phyloP scores from a whole-genome alignment of 2,888 invertebrate genomes.

The Tetragnatha montana region DNA sequence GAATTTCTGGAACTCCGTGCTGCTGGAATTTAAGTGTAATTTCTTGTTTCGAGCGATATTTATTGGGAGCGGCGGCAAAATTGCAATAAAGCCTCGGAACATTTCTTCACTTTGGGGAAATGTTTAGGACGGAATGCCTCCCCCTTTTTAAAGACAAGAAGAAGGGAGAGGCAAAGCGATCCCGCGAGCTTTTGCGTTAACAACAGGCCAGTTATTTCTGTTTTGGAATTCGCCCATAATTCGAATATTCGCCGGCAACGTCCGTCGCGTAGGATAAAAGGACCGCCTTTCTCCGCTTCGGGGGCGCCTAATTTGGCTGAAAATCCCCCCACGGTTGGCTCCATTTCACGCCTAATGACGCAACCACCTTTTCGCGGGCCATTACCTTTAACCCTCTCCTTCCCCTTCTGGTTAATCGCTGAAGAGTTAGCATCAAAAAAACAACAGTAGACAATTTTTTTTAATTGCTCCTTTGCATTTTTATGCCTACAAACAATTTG shows the following conservation, averaged over 20 bases:
- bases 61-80: constrained; percentile 69
- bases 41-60: constrained; percentile 70
- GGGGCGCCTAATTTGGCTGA: constrained; percentile 57
- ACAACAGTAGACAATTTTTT: no score
- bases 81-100: constrained; percentile 68
- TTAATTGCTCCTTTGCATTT: no score
- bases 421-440: no score
- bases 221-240: constrained; percentile 70
- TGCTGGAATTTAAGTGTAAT: constrained; percentile 70
- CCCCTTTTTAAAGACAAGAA: constrained; percentile 65
- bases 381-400: background rate
- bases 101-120: constrained; percentile 68
- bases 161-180: constrained; percentile 53
- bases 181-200: constrained; percentile 64
- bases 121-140: constrained; percentile 54
- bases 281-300: constrained; percentile 42
- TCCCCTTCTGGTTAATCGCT: no score
- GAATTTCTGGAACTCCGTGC: constrained; percentile 67
- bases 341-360: constrained; percentile 22
- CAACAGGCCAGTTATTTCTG: constrained; percentile 70
- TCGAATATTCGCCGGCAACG: constrained; percentile 68
- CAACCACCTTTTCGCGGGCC: background rate
- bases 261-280: constrained; percentile 64
- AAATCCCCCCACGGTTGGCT: constrained; percentile 44
- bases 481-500: no score